Base-by-base conservation (phyloP, 2,113 vertebrate species). In the Garra rufa region DNA sequence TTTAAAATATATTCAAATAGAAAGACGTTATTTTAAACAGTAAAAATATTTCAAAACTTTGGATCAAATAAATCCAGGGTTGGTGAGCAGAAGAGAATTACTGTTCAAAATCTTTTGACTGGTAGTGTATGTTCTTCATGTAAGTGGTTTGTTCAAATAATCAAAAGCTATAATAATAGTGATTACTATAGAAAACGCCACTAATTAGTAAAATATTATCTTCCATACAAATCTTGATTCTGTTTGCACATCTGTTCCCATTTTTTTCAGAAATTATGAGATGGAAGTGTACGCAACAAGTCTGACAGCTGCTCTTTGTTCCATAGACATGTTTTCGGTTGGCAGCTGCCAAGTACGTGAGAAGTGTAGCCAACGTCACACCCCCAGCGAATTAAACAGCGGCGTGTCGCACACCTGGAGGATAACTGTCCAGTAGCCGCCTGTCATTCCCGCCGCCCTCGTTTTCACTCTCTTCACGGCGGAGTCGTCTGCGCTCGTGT, bases 281-380 rank as follows among this genome's bases (percentile, higher is more conserved):
- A 59, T 41, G 11, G 21, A 21, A 24, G 52, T 15, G 59, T 44
- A 78, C 1, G 13, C 55, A 59, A 26, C 48, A 57, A 63, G 38
- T 63, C 38, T 79, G 57, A 79, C 57, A 79, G 41, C 24, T 79
- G 57, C 57, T 57, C 50, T 63, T 79, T 63, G 55, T 79, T 79
- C 63, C 4, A 4, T 46, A 43, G 9, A 63, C 41, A 63, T 63
- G 38, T 46, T 79, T 63, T 46, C 21, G 3, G 41, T 11, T 43
- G 57, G 38, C n/a, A 79, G 57, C 55, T 44, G 34, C n/a, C 76
- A 46, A 17, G 41, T 3, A 63, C 3, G 3, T 0, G 13, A 63
- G 57, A 78, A 61, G 19, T 26, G n/a, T 41, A 28, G 76, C 76
- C 38, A 79, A 19, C 24, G 1, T 46, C 57, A 61, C 76, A 61